phyloP scores from a whole-genome alignment of 1,140 invertebrate genomes.

The Cydia pomonella region DNA sequence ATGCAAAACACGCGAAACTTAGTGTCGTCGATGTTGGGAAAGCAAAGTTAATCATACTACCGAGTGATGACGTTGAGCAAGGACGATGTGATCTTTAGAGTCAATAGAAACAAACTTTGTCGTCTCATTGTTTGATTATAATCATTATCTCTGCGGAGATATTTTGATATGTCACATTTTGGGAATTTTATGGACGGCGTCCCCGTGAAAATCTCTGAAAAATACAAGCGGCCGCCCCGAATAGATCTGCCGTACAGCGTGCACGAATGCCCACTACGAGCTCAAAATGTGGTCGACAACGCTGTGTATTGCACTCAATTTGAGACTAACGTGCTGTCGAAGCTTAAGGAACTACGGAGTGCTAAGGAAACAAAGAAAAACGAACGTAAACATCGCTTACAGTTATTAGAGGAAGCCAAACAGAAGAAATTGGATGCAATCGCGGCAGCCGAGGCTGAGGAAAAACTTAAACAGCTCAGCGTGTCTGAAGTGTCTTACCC shows the following conservation, averaged over 20 bases:
- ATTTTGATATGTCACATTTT: slow-evolving; percentile 76
- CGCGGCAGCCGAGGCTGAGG: slow-evolving; percentile 75
- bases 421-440: slow-evolving; percentile 74
- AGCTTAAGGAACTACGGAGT: slow-evolving; percentile 85
- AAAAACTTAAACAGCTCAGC: slow-evolving; percentile 80
- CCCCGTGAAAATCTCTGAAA: slow-evolving; percentile 92
- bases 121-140: slow-evolving; percentile 67
- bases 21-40: not conserved
- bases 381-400: slow-evolving; percentile 81
- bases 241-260: slow-evolving; percentile 86
- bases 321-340: slow-evolving; percentile 85
- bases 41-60: slow-evolving; percentile 36
- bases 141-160: slow-evolving; percentile 49
- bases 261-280: slow-evolving; percentile 82
- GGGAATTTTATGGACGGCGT: slow-evolving; percentile 88
- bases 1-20: slow-evolving; percentile 27
- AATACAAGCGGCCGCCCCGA: slow-evolving; percentile 88
- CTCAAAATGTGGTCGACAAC: slow-evolving; percentile 77
- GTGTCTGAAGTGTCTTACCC: slow-evolving; percentile 82
- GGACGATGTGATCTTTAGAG: slow-evolving; percentile 75
- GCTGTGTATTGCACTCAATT: slow-evolving; percentile 86
- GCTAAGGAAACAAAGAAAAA: slow-evolving; percentile 82
- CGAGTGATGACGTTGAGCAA: slow-evolving; percentile 73
- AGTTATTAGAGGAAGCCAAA: slow-evolving; percentile 79
- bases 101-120: slow-evolving; percentile 69